phyloP scores from a whole-genome alignment of 1,140 invertebrate species.

The Leguminivora glycinivorella region DNA sequence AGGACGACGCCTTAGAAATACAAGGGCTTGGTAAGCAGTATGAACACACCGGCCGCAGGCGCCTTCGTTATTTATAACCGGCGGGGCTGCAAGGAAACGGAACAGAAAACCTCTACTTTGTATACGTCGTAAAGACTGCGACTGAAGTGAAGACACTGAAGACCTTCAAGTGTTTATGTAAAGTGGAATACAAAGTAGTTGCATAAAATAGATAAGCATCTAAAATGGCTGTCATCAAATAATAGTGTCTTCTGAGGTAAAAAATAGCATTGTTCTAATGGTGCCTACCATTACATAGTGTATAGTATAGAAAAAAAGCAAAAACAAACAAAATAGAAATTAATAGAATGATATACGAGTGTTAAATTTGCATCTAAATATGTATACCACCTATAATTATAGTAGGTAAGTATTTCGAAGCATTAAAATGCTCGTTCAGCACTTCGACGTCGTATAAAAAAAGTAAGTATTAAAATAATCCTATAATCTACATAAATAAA shows the following conservation, averaged over 20 bases:
- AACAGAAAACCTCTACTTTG: constrained; percentile 30
- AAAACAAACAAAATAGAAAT: too few species aligned
- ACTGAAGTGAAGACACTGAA: constrained; percentile 1
- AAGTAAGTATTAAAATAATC: too few species aligned
- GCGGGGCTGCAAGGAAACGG: constrained; percentile 32
- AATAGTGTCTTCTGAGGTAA: not conserved
- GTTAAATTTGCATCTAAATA: too few species aligned
- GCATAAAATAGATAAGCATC: constrained; percentile 15
- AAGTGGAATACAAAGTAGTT: constrained; percentile 32
- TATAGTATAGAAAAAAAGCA: too few species aligned
- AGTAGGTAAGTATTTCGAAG: too few species aligned
- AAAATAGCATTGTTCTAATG: not conserved
- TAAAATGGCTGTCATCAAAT: not conserved
- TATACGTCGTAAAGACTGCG: constrained; percentile 31
- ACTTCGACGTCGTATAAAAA: too few species aligned
- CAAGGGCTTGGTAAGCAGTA: not conserved
- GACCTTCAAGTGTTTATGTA: constrained; percentile 31
- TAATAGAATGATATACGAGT: too few species aligned
- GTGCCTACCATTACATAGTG: too few species aligned
- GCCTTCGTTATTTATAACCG: constrained; percentile 64
- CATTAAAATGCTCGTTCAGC: too few species aligned
- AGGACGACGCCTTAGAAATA: not conserved
- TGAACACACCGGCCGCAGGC: constrained; percentile 38
- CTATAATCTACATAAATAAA: too few species aligned
- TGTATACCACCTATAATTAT: too few species aligned